Percentiles rank a stretch among this genome's conserved stretches.
These are phyloP conservation scores for Falco biarmicus DNA, from an alignment of 2,797 vertebrate species.

Conservation along the genomic window DNA sequence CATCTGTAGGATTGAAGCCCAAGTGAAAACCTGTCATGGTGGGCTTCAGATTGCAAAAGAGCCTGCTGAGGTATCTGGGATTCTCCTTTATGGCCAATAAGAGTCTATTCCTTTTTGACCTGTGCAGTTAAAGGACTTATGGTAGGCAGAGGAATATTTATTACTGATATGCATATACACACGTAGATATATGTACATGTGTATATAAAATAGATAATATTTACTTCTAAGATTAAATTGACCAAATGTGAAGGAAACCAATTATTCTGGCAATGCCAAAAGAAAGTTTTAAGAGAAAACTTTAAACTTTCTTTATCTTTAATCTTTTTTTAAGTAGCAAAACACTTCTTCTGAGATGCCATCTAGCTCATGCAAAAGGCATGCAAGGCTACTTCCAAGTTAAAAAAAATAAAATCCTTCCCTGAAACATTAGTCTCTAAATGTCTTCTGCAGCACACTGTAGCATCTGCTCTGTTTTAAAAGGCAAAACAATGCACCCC, in stretches of 20 bases:
- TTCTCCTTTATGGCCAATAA: not conserved
- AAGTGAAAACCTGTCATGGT: not conserved
- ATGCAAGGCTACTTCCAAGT: slow-evolving; percentile 39
- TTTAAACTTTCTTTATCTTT: no score
- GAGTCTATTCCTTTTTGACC: not conserved
- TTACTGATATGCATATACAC: not conserved
- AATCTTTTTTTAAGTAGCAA: not conserved
- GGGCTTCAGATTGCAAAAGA: not conserved
- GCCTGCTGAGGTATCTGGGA: not conserved
- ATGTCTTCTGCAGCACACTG: not conserved
- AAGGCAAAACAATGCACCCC: not conserved
- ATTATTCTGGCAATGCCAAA: not conserved
- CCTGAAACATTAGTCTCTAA: not conserved
- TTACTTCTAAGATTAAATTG: not conserved
- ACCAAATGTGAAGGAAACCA: not conserved
- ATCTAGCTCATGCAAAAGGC: slow-evolving; percentile 33
- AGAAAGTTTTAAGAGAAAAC: not conserved
- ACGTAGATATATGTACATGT: not conserved
- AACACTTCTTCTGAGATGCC: not conserved
- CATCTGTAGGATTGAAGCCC: not conserved
- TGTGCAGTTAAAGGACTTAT: not conserved
- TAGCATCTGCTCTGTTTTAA: not conserved
- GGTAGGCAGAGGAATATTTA: not conserved
- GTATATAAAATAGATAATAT: not conserved
- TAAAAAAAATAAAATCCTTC: not conserved